Base-by-base conservation (phyloP, 2,888 invertebrate species). In the Lepidonotus clava region DNA sequence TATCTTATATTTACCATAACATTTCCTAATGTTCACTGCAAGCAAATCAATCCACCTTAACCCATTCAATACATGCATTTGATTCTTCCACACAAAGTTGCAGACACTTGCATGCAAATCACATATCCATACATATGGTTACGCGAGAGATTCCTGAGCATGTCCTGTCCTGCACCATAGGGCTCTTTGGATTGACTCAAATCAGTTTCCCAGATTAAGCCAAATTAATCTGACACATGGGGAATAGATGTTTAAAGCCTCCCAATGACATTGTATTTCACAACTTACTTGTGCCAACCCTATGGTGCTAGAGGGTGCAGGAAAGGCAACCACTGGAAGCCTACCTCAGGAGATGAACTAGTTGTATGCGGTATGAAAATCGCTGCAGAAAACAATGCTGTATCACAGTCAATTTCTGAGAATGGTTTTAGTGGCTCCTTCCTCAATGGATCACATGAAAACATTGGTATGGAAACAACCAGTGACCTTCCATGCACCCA, bases 341-440 rank as follows among this genome's bases (percentile, higher is more conserved):
- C 61, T 11, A 24, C 61, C n/a, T n/a, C n/a, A 28, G 61, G 8
- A 11, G 61, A 61, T 32, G 14, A 1, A 61, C 61, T 61, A 61
- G 24, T n/a, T n/a, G n/a, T n/a, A n/a, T n/a, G n/a, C n/a, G n/a
- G 46, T 46, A 18, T 46, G 61, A 61, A 56, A 61, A 24, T 21
- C 38, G 24, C 71, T 38, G 71, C 71, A 21, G 6, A 71, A 11
- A 36, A 34, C 38, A 38, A 71, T 11, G 71, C 38, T 38, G 38
- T 71, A 71, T 71, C 71, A 71, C 71, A 71, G 71, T 71, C 36
- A 34, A 2, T 71, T 34, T 71, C 71, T 71, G 71, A 71, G 71
- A 34, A 38, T 5, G 38, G 14, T 28, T n/a, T 71, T 38, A 71
- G 71, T 71, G 71, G 71, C 24, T 4, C 11, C 36, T 4, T 61